Evolutionary conservation across 2,797 vertebrate genomes (phyloP).

Genomic region (Hipposideros larvatus): DNA sequence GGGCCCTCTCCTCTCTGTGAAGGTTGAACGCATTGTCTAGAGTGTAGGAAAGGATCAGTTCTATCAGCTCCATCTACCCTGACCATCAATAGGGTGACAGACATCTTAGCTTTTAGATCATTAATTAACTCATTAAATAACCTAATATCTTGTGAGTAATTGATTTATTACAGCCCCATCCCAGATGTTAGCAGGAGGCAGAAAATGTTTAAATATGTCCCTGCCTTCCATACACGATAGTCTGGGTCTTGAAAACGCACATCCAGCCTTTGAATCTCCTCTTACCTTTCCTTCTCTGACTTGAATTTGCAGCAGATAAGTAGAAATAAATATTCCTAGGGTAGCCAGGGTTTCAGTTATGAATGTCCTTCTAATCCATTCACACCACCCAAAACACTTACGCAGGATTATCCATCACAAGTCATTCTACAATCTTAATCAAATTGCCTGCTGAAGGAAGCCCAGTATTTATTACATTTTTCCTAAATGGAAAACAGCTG

Average conservation of each 20-base stretch:
- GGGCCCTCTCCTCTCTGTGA: neutral
- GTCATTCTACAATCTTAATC: conserved; percentile 49
- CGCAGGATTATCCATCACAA: neutral
- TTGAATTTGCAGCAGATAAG: conserved; percentile 41
- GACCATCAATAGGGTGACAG: neutral
- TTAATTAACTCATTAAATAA: conserved; percentile 5
- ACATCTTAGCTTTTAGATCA: neutral
- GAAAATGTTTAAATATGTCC: neutral
- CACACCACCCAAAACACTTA: neutral
- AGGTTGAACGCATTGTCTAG: neutral
- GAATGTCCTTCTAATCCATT: conserved; percentile 53
- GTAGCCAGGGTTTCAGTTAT: conserved; percentile 40
- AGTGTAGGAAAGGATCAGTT: neutral
- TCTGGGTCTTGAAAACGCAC: neutral
- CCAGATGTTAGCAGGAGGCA: neutral
- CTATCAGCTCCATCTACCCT: neutral
- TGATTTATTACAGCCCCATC: neutral
- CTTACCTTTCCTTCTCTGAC: conserved; percentile 30
- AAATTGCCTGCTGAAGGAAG: conserved; percentile 52
- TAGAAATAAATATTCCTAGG: conserved; percentile 36
- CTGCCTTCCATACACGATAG: neutral
- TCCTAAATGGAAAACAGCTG: conserved; percentile 66
- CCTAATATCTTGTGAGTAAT: neutral
- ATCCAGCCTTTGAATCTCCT: neutral
- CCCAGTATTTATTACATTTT: conserved; percentile 22